A percentile compares a stretch with the other conserved stretches of the same genome.
phyloP scores from a whole-genome alignment of 2,113 vertebrate genomes.

The Anguilla rostrata region DNA sequence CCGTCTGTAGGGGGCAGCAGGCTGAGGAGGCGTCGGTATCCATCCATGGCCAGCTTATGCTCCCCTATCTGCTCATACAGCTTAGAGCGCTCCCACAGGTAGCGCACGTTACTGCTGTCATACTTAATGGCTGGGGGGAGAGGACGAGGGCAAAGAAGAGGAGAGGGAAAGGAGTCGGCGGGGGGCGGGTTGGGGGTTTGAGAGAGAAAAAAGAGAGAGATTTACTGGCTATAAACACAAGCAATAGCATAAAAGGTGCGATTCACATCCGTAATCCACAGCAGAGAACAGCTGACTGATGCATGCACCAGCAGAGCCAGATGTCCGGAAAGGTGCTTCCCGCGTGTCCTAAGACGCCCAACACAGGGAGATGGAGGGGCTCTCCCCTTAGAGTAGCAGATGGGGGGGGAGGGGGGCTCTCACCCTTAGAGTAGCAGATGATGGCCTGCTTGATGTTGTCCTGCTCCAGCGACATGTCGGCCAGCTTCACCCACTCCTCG shows the following conservation, averaged over 20 bases:
- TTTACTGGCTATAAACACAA: background rate
- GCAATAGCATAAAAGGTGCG: background rate
- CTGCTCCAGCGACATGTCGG: constrained; percentile 96
- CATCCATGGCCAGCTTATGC: constrained; percentile 95
- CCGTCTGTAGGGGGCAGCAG: constrained; percentile 87
- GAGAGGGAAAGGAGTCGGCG: background rate
- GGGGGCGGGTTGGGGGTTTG: too few relatives aligned
- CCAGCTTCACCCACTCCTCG: constrained; percentile 93
- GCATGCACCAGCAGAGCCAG: background rate
- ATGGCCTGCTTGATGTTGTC: constrained; percentile 95
- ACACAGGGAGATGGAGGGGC: too few relatives aligned
- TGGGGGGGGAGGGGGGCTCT: constrained; percentile 27
- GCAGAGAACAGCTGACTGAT: background rate
- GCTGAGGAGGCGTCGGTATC: constrained; percentile 87
- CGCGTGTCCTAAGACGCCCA: too few relatives aligned
- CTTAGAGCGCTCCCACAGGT: constrained; percentile 92
- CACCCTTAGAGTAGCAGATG: constrained; percentile 96
- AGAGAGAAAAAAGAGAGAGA: background rate
- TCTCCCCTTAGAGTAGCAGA: constrained; percentile 94
- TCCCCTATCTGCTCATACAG: constrained; percentile 93
- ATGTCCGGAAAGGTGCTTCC: too few relatives aligned
- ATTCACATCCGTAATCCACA: background rate
- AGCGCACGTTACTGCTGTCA: constrained; percentile 88
- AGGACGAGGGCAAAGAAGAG: background rate
- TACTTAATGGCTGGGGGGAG: constrained; percentile 83